Conservation (phyloP, 2,888 invertebrate species). For the Disparrhopalites patrizii region DNA sequence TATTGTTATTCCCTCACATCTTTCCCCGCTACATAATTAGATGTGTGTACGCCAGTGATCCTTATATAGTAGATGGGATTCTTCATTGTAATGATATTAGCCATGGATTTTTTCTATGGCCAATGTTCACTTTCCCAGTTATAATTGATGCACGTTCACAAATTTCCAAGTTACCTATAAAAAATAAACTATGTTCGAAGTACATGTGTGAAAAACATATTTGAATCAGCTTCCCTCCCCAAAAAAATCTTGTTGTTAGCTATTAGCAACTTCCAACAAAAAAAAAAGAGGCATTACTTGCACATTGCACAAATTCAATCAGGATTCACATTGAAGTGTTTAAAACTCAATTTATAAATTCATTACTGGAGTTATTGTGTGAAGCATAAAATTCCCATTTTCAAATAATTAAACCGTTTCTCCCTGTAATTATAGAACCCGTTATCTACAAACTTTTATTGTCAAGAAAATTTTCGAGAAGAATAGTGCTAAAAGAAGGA, state of each 20-base stretch:
- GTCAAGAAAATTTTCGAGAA: neutral
- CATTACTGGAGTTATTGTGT: neutral
- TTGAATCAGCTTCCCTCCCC: neutral
- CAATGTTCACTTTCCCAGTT: neutral
- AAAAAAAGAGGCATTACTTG: too few relatives aligned
- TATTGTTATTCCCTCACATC: too few relatives aligned
- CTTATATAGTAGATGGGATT: neutral
- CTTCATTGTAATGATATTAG: neutral
- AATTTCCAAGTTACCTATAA: too few relatives aligned
- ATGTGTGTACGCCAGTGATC: neutral
- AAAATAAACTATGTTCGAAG: too few relatives aligned
- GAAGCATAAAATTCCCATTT: neutral
- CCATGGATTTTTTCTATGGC: neutral
- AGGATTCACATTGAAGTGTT: neutral
- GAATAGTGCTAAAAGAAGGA: too few relatives aligned
- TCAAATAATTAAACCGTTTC: slow-evolving; percentile 1
- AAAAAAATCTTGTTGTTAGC: too few relatives aligned
- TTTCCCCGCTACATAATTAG: too few relatives aligned
- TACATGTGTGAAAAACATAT: too few relatives aligned
- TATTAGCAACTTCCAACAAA: too few relatives aligned
- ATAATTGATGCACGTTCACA: too few relatives aligned
- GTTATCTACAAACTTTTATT: slow-evolving; percentile 3
- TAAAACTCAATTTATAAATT: neutral
- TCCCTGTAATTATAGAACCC: neutral
- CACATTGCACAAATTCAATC: too few relatives aligned